These are phyloP conservation scores for Pyrocephalus nanus DNA, from an alignment of 2,797 vertebrate species.

Conservation along the genomic window DNA sequence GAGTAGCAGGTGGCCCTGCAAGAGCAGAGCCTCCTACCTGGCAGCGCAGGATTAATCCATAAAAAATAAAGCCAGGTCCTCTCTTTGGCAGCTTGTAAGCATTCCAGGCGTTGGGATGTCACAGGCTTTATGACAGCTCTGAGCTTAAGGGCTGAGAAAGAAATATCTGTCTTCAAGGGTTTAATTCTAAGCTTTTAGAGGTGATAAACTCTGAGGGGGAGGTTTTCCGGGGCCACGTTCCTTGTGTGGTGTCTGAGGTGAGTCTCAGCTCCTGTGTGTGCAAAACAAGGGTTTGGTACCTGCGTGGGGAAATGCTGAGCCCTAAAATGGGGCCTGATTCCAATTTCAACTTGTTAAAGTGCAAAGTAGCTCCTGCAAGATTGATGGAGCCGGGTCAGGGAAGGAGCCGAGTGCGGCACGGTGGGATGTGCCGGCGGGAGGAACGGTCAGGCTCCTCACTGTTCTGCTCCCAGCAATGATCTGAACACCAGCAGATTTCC, in stretches of 20 bases:
- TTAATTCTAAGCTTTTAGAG: not conserved
- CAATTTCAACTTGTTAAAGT: no score
- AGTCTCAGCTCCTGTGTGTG: not conserved
- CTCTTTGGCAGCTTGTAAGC: not conserved
- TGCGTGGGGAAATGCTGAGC: accelerated
- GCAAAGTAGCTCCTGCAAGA: not conserved
- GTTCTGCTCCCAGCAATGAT: not conserved
- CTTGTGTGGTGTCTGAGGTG: accelerated
- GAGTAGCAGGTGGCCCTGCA: slow-evolving; percentile 22
- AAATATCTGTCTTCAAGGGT: not conserved
- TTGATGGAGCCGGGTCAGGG: accelerated
- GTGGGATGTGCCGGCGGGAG: not conserved
- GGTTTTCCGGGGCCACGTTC: not conserved
- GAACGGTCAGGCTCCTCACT: not conserved
- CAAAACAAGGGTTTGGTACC: accelerated
- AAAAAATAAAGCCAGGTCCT: slow-evolving; percentile 34
- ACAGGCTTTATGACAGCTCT: not conserved
- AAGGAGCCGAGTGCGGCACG: not conserved
- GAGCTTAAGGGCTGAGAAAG: not conserved
- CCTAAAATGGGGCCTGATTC: no score
- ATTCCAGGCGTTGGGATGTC: not conserved
- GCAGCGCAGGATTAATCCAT: slow-evolving; percentile 45
- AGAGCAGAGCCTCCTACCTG: slow-evolving; percentile 29
- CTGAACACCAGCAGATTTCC: not conserved
- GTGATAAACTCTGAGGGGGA: not conserved